Base-by-base conservation (phyloP, 2,113 vertebrate species). In the Proterorhinus semilunaris region DNA sequence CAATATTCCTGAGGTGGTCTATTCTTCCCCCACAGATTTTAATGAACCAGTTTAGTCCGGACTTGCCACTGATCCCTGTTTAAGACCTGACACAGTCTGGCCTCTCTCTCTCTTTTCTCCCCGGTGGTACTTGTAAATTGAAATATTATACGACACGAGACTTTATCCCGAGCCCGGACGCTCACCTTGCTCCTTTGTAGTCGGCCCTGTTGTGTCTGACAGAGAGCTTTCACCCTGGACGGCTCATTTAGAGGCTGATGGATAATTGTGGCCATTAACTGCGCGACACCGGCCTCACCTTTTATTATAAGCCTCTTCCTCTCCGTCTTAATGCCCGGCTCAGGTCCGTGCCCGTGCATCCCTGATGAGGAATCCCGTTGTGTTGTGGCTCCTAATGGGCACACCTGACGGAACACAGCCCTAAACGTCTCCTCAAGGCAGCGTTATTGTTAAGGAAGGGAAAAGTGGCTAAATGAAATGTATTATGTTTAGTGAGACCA, bases 231-330 rank as follows among this genome's bases (percentile, higher is more conserved):
- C 81, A 87, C 83, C 59, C 78, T 66, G 80, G 83, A 85, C 79
- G 87, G 84, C 80, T 87, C 81, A 86, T 88, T 88, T 84, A 66
- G 81, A 52, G 53, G 66, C 71, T 83, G 85, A 88, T 84, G 79
- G 85, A 82, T 88, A 87, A 87, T 88, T 83, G 84, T 67, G 45
- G 85, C 81, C 44, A 82, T 87, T 87, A 90, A 85, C 80, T 82
- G 83, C 84, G 74, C 68, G 76, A 80, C 86, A 79, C 74, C 51
- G 79, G 65, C 15, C 74, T 83, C 83, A 89, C 90, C 88, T 90
- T 86, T 36, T 88, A 68, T 78, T 76, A 69, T 76, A 71, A 83
- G 74, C 68, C 51, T 80, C 72, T 77, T 87, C 72, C 75, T 81
- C 71, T 66, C 57, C 3, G 74, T 74, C 70, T 69, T 83, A 86